Conservation (phyloP, 2,888 invertebrate genomes). For the Chrysolina americana region DNA sequence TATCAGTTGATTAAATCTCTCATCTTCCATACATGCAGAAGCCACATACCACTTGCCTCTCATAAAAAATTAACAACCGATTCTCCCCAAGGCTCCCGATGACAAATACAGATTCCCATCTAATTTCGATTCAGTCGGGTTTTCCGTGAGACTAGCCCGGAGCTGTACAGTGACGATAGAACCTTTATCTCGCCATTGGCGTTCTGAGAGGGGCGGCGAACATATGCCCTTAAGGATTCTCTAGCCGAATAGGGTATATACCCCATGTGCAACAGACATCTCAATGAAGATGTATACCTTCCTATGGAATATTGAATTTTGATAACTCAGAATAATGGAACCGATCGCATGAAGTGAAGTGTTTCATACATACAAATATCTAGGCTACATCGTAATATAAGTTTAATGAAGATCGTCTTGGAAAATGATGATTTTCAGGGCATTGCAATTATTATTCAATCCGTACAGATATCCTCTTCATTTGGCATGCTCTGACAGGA, state of each 20-base stretch:
- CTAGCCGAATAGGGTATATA: not conserved
- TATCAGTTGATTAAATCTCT: conserved; percentile 48
- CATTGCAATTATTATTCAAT: too few species aligned
- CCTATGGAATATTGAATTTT: not conserved
- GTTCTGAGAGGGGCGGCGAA: not conserved
- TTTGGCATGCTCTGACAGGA: too few species aligned
- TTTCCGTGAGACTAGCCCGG: conserved; percentile 18
- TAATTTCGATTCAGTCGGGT: conserved; percentile 50
- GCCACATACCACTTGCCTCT: conserved; percentile 43
- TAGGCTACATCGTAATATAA: too few species aligned
- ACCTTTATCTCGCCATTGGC: conserved; percentile 11
- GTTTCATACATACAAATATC: too few species aligned
- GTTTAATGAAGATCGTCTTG: too few species aligned
- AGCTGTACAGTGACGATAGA: conserved; percentile 15
- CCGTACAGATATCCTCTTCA: too few species aligned
- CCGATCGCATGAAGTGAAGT: too few species aligned
- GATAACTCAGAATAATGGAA: too few species aligned
- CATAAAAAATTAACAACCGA: conserved; percentile 51
- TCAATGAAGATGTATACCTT: not conserved
- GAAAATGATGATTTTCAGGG: too few species aligned
- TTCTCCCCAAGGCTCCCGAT: conserved; percentile 43
- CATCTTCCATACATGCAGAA: conserved; percentile 35
- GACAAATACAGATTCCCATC: conserved; percentile 52
- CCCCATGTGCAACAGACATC: not conserved
- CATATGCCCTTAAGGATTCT: not conserved